Base-by-base conservation (phyloP, 2,888 invertebrate species). In the Mayetiola destructor region DNA sequence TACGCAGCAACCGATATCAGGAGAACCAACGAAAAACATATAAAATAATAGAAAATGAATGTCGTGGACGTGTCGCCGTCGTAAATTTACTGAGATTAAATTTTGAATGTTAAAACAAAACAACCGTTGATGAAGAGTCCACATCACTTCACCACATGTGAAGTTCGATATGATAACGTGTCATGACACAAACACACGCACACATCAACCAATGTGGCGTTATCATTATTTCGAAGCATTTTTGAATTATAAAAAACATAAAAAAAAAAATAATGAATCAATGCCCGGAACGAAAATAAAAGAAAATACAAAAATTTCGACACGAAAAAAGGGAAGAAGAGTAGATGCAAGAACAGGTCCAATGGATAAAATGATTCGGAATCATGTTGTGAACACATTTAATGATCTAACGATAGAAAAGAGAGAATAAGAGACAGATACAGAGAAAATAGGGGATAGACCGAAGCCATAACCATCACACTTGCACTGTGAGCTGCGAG, bases 11-110 rank as follows among this genome's bases (percentile, higher is more conserved):
- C n/a, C 40, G 57, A 32, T 32, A 30, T n/a, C 8, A 36, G n/a
- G 14, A 54, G 16, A 61, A 64, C 62, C 61, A 62, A 61, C 60
- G 61, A 66, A 65, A 64, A 67, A 67, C 66, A 36, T 3, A 36
- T 3, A 36, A 12, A 36, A 9, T 12, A 12, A 12, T 20, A 21
- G 23, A 40, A 40, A 40, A 21, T 27, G 27, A n/a, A 48, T 48
- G 27, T 48, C n/a, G 16, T 16, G 27, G 48, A 48, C 48, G 27
- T 48, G 48, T 48, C 27, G 6, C 27, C 48, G 16, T 48, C 48
- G 16, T 48, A 48, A 48, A 48, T 48, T 48, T 27, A 48, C 23
- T 27, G 48, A 48, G 48, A 48, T 48, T 48, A 48, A 48, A 27
- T 16, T 27, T 48, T 48, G 27, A 27, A 48, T 3, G 27, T 48